Evolutionary conservation across 2,113 vertebrate species (phyloP), one percentile per base, ranked within the genome.

Genomic region (Rhineura floridana): DNA sequence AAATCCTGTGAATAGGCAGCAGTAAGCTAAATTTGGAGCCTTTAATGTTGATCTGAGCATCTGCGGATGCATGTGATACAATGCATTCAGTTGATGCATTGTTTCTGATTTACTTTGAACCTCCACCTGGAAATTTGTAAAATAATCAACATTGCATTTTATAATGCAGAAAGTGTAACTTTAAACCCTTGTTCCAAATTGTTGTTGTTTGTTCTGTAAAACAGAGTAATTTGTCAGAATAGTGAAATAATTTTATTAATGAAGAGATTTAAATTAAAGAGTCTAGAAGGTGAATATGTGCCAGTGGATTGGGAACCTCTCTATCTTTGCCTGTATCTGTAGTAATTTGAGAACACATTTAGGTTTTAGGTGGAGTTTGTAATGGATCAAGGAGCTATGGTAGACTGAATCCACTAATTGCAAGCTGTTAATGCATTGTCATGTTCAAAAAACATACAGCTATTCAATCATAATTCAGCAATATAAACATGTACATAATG

Each of bases 1-100:
- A 92, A 93, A 92, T 95, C 93, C 78, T 94, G 80, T 25, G 44
- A 95, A 90, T 92, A 93, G 88, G 92, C 87, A 93, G 73, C 39
- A 48, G 88, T 77, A 90, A 89, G 91, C 91, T 96, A 93, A 95
- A 93, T 96, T 93, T 96, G 73, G 90, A 89, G 88, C 91, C 39
- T 91, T 12, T 95, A 89, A 88, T 91, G 83, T 83, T 91, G 89
- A 91, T 95, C 92, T 91, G 59, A 90, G 23, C 65, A 90, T 78
- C 89, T 82, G 25, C 88, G 80, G 17, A 36, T 33, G 42, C 17
- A 75, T 77, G 72, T 76, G 72, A 84, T 73, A 50, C 12, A 85
- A 75, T 33, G 19, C n/a, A 39, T 75, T 36, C 50, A 7, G 21
- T 33, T n/a, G 19, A 85, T 85, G 72, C 73, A 77, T 15, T 76